Evolutionary conservation across 2,113 vertebrate genomes (phyloP), one percentile per base, ranked within the genome.

Genomic region (Oncorhynchus keta): DNA sequence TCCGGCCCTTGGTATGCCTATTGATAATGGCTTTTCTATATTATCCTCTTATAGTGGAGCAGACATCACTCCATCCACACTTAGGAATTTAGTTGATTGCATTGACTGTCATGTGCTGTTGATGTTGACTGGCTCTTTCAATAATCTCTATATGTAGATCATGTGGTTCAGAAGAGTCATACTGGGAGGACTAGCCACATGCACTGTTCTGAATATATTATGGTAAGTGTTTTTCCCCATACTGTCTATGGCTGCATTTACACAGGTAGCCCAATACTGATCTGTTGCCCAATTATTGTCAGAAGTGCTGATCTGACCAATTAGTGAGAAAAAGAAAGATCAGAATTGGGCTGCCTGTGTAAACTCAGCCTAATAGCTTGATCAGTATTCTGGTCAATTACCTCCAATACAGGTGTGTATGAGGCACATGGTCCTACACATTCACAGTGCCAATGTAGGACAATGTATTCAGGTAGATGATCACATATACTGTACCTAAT

Each of bases 151-250:
- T 74, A n/a, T 65, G 9, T 81, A 93, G 92, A 89, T 93, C 71
- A 72, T 93, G 88, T 92, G 91, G 89, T 93, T 93, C 78, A 87
- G 92, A 24, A 89, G 93, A 84, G 84, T 84, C 1, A 81, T 93
- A 1, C 83, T 91, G 0, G 90, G 86, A 62, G 92, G 90, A 48
- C 83, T 94, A 70, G 79, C 85, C 28, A 93, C 91, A 35, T 92
- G 90, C 67, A 84, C 89, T 5, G 59, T 92, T 13, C 85, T 93
- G 64, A 94, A 93, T 84, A 86, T 93, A 75, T 87, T 92, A 64
- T 94, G 91, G 90, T 93, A 81, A 89, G 90, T 64, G 12, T n/a
- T 13, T 4, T 61, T 51, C 18, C 14, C 55, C 28, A 18, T 3
- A 32, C 28, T 32, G 28, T 32, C 9, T 45, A 45, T 45, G 39